phyloP scores from a whole-genome alignment of 2,113 vertebrate genomes.

The Telmatochromis sp. region DNA sequence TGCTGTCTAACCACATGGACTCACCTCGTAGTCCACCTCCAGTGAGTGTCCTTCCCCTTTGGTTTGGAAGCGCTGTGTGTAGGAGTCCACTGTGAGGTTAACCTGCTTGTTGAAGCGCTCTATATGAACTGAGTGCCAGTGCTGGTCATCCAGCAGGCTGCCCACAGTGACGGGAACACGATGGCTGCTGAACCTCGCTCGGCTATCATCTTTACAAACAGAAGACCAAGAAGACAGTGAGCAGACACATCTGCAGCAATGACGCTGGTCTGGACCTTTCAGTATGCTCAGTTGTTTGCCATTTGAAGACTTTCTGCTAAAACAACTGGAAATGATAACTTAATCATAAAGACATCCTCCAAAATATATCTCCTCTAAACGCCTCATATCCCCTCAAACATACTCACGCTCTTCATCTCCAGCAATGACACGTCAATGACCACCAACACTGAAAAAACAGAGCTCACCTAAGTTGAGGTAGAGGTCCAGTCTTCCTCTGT shows the following conservation, averaged over 20 bases:
- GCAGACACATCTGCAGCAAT: not conserved
- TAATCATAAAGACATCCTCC: not conserved
- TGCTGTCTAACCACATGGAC: not conserved
- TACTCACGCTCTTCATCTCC: not conserved
- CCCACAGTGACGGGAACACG: constrained; percentile 79
- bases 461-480: constrained; percentile 86
- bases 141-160: constrained; percentile 93
- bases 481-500: constrained; percentile 82
- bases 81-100: constrained; percentile 89
- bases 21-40: constrained; percentile 97
- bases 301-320: no score
- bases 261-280: not conserved
- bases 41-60: constrained; percentile 85
- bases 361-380: not conserved
- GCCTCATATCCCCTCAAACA: not conserved
- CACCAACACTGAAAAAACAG: not conserved
- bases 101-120: constrained; percentile 94
- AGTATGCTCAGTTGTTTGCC: not conserved
- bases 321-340: not conserved
- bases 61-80: constrained; percentile 86
- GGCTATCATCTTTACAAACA: constrained; percentile 77
- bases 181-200: constrained; percentile 74
- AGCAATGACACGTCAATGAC: not conserved
- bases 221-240: not conserved
- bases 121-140: constrained; percentile 92